Evolutionary conservation across 2,113 vertebrate species (phyloP), one percentile per base, ranked within the genome.

Genomic region (Orycteropus afer): DNA sequence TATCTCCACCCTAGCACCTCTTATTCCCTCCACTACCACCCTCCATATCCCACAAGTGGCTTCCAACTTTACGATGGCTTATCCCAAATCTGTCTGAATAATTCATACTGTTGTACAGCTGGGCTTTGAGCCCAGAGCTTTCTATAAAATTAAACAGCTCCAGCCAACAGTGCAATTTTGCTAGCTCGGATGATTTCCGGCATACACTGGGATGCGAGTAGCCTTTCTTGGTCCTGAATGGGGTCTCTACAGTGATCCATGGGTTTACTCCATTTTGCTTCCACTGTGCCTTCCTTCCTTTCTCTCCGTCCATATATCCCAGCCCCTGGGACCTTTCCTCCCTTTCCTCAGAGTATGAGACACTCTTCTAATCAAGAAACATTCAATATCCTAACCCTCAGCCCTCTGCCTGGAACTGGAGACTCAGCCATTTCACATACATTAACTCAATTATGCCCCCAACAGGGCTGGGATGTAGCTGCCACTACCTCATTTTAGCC

Each of bases 81-180:
- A 95, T 90, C 85, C 81, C 42, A 67, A 92, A 89, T 79, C 93
- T 78, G 17, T 94, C 85, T 95, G 88, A 96, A 95, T 97, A 96
- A 97, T 91, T 93, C 74, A 95, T 95, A 49, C 86, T 61, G n/a
- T 94, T 95, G 86, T 88, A 76, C 40, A 63, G 77, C 86, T 97
- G 94, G 97, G 97, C 97, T 94, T 67, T 23, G 63, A 93, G 96
- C 95, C 97, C 92, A 65, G 69, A 95, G 95, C 97, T 97, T 95
- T 97, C 95, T 96, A 95, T 95, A 96, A 97, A 97, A 97, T 97
- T 97, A 97, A 97, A 95, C 65, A 80, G 86, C 93, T 90, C 51
- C 55, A 92, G 96, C 95, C 95, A 95, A 51, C 69, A 86, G 82
- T 10, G 59, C 15, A 32, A 95, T 91, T 92, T 95, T 91, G 88